These are phyloP conservation scores for Cynopterus sphinx DNA, from an alignment of 2,797 vertebrate genomes.

Conservation along the genomic window DNA sequence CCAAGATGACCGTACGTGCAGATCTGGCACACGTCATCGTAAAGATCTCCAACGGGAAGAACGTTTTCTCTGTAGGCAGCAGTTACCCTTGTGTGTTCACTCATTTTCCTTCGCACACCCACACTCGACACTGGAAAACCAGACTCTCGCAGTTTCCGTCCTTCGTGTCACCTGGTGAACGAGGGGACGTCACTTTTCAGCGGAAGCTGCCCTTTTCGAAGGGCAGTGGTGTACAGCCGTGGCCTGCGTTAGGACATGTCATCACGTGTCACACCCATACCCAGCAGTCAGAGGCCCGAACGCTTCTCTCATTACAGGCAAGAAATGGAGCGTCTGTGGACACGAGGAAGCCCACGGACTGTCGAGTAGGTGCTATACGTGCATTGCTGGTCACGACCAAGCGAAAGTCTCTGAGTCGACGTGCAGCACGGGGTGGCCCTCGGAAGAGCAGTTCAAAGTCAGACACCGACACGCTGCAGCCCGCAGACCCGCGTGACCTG, in stretches of 20 bases:
- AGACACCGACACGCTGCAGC: too few species aligned
- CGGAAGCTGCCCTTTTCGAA: not conserved
- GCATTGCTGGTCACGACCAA: not conserved
- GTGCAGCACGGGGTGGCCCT: not conserved
- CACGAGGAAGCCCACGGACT: not conserved
- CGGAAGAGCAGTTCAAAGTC: rapidly evolving
- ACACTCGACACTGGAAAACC: not conserved
- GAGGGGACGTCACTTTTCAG: rapidly evolving
- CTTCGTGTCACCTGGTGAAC: not conserved
- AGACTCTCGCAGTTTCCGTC: not conserved
- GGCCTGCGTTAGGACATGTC: not conserved
- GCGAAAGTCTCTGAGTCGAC: not conserved
- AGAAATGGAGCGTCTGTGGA: not conserved
- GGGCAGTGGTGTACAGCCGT: not conserved
- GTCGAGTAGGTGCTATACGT: not conserved
- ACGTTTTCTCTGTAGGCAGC: not conserved
- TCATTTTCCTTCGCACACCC: not conserved
- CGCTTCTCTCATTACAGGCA: not conserved
- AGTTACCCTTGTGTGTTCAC: not conserved
- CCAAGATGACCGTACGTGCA: not conserved
- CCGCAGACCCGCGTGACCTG: too few species aligned
- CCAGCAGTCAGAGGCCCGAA: not conserved
- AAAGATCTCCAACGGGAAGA: not conserved
- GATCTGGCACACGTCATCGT: not conserved
- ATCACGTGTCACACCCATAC: not conserved